Evolutionary conservation across 2,888 invertebrate species (phyloP), one percentile per base, ranked within the genome.

Genomic region (Epinotia bilunana): DNA sequence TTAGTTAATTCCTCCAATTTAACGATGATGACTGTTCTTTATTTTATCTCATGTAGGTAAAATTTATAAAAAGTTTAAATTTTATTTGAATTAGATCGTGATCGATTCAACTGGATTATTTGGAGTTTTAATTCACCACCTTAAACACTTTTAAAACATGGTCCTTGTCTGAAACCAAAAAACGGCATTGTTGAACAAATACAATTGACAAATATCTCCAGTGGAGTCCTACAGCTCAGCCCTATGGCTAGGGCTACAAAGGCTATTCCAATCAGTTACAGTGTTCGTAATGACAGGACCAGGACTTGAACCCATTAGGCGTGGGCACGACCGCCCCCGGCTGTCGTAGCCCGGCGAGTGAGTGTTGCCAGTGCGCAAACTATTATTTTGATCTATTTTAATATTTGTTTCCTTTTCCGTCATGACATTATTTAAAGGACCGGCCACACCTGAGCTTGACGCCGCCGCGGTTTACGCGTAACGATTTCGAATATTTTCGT

Each of bases 251-350:
- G 58, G 28, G 53, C 65, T 39, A 49, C 69, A 69, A 78, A 76
- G 79, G 77, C 77, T 77, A 79, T 81, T 79, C 77, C 79, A 80
- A 83, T 85, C 84, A 80, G 74, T 76, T 76, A 76, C 70, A 77
- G 72, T 65, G 62, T 53, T 83, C 81, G 80, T 83, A 86, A 84
- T 82, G 84, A 87, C 87, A 88, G 87, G 86, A 86, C 84, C 83
- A 79, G 81, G 69, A 58, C 69, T 57, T 85, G 85, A 87, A 85
- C 85, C 87, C 86, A 91, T 91, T 91, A 90, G 83, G 81, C 80
- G 80, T 82, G 83, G 82, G 83, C 91, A 92, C 91, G 91, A 91
- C 90, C 85, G 90, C 87, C 88, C 81, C 84, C 82, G 88, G 91
- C 91, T 83, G 82, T 87, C 82, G 86, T 83, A 87, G 84, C 82